Evolutionary conservation across 2,797 vertebrate species (phyloP).

Genomic region (Catharus ustulatus): DNA sequence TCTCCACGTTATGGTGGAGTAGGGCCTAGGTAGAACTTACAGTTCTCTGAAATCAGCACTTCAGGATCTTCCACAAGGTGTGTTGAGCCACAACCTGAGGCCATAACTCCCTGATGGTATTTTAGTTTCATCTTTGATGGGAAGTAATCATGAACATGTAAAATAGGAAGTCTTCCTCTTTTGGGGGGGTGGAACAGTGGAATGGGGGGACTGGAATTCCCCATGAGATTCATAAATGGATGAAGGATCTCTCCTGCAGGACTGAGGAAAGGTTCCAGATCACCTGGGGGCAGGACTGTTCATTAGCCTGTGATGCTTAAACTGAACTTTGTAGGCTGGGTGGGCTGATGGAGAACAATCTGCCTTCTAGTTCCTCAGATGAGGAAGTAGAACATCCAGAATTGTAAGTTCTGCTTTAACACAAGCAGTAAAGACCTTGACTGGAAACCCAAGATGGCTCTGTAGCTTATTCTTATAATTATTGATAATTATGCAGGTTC

Average conservation of each 20-base stretch:
- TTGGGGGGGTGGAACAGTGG: neutral
- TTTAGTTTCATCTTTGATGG: neutral
- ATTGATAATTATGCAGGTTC: neutral
- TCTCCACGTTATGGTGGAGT: neutral
- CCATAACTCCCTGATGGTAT: neutral
- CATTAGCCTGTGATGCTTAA: neutral
- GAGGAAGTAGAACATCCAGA: neutral
- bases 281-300: neutral
- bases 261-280: neutral
- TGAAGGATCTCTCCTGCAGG: neutral
- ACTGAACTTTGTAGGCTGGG: neutral
- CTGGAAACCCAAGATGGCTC: neutral
- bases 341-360: neutral
- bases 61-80: conserved; percentile 1
- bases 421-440: neutral
- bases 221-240: neutral
- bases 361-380: neutral
- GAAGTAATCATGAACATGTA: neutral
- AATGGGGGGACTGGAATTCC: neutral
- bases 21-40: conserved; percentile 26
- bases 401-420: neutral
- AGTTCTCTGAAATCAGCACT: conserved; percentile 4
- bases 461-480: neutral
- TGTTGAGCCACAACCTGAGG: neutral
- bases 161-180: neutral